phyloP scores from a whole-genome alignment of 2,113 vertebrate species.

The Prochilodus magdalenae region DNA sequence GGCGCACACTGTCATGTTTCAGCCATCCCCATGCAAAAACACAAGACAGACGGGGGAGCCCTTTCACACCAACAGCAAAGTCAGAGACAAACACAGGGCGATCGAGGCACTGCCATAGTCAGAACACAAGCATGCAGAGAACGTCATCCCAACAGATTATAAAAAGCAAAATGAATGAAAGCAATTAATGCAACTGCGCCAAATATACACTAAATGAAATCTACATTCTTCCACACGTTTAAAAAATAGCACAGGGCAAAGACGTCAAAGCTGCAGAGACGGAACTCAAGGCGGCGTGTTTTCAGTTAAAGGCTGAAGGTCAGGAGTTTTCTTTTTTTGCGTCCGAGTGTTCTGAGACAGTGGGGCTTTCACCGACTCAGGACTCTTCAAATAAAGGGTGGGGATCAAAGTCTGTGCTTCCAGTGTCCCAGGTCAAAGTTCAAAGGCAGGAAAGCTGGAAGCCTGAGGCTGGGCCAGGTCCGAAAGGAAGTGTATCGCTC shows the following conservation, averaged over 20 bases:
- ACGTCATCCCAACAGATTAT: neutral
- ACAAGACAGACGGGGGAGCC: slow-evolving; percentile 29
- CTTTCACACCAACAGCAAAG: neutral
- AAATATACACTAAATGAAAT: neutral
- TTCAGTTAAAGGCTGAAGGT: slow-evolving; percentile 51
- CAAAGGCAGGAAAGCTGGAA: slow-evolving; percentile 92
- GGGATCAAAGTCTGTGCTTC: neutral
- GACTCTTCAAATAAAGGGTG: slow-evolving; percentile 3
- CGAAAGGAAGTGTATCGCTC: slow-evolving; percentile 92
- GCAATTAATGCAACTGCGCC: neutral
- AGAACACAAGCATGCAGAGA: slow-evolving; percentile 72
- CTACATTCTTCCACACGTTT: neutral
- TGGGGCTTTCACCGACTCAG: slow-evolving; percentile 20
- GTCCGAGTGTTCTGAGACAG: slow-evolving; percentile 61
- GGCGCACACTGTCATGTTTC: slow-evolving; percentile 36
- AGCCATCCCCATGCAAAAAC: slow-evolving; percentile 59
- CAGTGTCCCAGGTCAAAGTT: slow-evolving; percentile 78
- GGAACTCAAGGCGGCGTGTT: slow-evolving; percentile 13
- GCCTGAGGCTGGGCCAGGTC: slow-evolving; percentile 86
- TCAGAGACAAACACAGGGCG: slow-evolving; percentile 12
- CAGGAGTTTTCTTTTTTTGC: neutral
- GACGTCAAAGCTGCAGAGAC: slow-evolving; percentile 32
- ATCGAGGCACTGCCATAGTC: slow-evolving; percentile 35
- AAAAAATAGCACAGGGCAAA: neutral
- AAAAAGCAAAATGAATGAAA: neutral